Evolutionary conservation across 2,797 vertebrate species (phyloP).

Genomic region (Florisuga fusca): DNA sequence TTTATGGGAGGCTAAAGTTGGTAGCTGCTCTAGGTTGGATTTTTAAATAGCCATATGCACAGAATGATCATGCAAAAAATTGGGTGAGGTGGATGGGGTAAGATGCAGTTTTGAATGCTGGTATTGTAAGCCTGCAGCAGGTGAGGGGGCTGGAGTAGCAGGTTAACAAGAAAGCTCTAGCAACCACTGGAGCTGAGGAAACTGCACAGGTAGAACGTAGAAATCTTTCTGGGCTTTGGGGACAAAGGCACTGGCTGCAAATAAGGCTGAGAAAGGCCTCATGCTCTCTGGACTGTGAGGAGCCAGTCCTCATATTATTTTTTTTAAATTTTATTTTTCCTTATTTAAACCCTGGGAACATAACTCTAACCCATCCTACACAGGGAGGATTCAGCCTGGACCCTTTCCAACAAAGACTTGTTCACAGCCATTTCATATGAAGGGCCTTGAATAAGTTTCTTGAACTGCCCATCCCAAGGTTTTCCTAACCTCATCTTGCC

Average conservation of each 20-base stretch:
- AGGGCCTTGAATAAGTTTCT: background rate
- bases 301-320: background rate
- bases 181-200: background rate
- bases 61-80: constrained; percentile 10
- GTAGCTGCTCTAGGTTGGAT: background rate
- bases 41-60: constrained; percentile 27
- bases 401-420: background rate
- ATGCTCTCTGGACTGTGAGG: background rate
- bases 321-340: background rate
- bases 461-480: background rate
- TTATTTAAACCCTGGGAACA: background rate
- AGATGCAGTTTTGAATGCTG: background rate
- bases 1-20: constrained; percentile 3
- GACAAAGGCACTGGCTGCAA: background rate
- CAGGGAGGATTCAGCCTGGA: background rate
- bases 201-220: background rate
- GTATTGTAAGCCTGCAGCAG: background rate
- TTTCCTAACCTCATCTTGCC: background rate
- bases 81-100: background rate
- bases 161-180: background rate
- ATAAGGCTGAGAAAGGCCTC: background rate
- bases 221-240: background rate
- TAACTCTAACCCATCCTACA: background rate
- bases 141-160: background rate
- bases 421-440: background rate